phyloP scores from a whole-genome alignment of 2,113 vertebrate species.

The Actinemys pallida region DNA sequence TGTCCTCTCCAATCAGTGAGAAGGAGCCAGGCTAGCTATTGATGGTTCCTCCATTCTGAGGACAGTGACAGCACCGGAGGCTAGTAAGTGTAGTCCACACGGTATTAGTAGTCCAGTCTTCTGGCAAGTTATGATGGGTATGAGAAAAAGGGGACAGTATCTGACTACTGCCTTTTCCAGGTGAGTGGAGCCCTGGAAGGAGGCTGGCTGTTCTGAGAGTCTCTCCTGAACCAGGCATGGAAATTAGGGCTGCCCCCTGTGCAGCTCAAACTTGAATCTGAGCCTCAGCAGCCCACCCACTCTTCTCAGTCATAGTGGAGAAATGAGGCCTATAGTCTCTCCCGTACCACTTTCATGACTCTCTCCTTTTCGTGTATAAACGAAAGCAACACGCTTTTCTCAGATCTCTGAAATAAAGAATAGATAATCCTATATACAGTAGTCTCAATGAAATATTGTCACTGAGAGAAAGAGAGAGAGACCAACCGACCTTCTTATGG shows the following conservation, averaged over 20 bases:
- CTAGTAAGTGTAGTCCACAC: not conserved
- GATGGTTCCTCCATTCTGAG: too few species aligned
- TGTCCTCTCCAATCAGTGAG: not conserved
- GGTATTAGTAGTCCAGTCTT: rapidly evolving
- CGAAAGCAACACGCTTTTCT: not conserved
- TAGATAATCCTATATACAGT: not conserved
- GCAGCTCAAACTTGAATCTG: not conserved
- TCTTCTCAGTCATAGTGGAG: rapidly evolving
- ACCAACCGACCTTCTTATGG: not conserved
- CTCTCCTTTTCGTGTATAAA: not conserved
- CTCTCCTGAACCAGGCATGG: not conserved
- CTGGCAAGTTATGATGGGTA: not conserved
- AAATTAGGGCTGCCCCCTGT: not conserved
- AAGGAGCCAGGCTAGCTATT: not conserved
- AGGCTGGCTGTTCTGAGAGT: not conserved
- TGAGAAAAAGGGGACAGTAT: not conserved
- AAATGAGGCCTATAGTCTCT: not conserved
- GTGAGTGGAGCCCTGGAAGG: not conserved
- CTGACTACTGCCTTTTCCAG: not conserved
- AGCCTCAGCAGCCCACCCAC: not conserved
- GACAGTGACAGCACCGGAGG: not conserved
- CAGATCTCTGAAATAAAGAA: not conserved
- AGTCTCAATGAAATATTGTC: not conserved
- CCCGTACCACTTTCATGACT: not conserved
- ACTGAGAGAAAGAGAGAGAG: not conserved